Evolutionary conservation across 2,797 vertebrate species (phyloP).

Genomic region (Chaetodon trifasciatus): DNA sequence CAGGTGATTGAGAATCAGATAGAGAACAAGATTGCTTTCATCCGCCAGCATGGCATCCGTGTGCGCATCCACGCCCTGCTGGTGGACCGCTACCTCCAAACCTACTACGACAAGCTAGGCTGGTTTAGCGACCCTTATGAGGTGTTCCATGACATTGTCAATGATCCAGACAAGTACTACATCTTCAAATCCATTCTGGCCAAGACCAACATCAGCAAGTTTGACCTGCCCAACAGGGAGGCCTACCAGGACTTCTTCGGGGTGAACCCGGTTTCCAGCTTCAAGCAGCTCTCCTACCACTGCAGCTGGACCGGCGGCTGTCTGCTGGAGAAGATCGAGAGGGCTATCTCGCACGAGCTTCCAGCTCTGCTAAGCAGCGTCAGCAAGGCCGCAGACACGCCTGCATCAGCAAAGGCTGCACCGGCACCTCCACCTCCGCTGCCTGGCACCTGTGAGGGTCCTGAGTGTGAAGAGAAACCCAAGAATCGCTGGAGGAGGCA

Average conservation of each 20-base stretch:
- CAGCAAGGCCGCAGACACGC: slow-evolving; percentile 54
- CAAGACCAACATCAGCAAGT: slow-evolving; percentile 99
- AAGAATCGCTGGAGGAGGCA: slow-evolving; percentile 86
- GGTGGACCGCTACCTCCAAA: slow-evolving; percentile 97
- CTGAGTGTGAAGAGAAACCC: slow-evolving; percentile 78
- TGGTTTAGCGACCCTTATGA: slow-evolving; percentile 94
- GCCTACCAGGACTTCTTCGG: slow-evolving; percentile 99
- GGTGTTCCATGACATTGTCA: slow-evolving; percentile 97
- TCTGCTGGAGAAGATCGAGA: slow-evolving; percentile 95
- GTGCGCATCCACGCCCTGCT: slow-evolving; percentile 96
- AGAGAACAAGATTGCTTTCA: slow-evolving; percentile 99
- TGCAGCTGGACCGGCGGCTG: slow-evolving; percentile 96
- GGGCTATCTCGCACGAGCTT: slow-evolving; percentile 94
- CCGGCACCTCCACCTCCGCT: slow-evolving; percentile 58
- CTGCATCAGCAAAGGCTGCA: slow-evolving; percentile 46
- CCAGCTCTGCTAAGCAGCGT: slow-evolving; percentile 92
- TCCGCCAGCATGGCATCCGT: slow-evolving; percentile 96
- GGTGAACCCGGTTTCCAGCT: slow-evolving; percentile 92
- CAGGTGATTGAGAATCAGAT: slow-evolving; percentile 98
- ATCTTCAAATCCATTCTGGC: slow-evolving; percentile 99
- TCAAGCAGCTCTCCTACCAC: slow-evolving; percentile 95
- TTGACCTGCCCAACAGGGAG: slow-evolving; percentile 95
- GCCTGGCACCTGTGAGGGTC: slow-evolving; percentile 74
- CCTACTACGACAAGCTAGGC: slow-evolving; percentile 95
- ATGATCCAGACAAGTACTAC: slow-evolving; percentile 97